These are phyloP conservation scores for Drosophila pseudotalamancana DNA, from an alignment of 2,888 invertebrate species.

Conservation along the genomic window DNA sequence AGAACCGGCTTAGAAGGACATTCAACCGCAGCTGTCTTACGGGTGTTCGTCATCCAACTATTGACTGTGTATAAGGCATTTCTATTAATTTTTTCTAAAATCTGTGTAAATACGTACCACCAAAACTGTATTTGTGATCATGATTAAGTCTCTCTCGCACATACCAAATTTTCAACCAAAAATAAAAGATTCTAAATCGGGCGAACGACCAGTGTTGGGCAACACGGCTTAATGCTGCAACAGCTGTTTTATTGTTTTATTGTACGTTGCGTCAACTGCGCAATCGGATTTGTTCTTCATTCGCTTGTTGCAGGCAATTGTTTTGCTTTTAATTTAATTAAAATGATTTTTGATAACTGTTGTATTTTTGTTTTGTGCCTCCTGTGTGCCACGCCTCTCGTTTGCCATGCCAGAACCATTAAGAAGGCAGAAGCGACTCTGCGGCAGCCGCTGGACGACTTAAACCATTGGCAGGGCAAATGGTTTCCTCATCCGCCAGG, in stretches of 20 bases:
- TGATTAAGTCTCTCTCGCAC: neutral
- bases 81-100: constrained; percentile 21
- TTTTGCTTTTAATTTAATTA: constrained; percentile 47
- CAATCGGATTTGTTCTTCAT: constrained; percentile 51
- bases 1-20: neutral
- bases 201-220: constrained; percentile 14
- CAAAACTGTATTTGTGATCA: constrained; percentile 37
- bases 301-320: constrained; percentile 40
- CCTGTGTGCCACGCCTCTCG: constrained; percentile 2
- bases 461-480: constrained; percentile 45
- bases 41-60: constrained; percentile 1
- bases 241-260: constrained; percentile 64
- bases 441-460: constrained; percentile 25
- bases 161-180: constrained; percentile 30
- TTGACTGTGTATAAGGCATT: constrained; percentile 32
- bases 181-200: constrained; percentile 16
- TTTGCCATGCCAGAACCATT: constrained; percentile 54
- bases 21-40: constrained; percentile 32
- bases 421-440: constrained; percentile 79
- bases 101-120: constrained; percentile 38
- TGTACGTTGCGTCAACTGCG: constrained; percentile 33
- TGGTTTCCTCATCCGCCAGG: constrained; percentile 61
- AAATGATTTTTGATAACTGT: constrained; percentile 31
- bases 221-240: neutral
- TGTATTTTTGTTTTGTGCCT: constrained; percentile 27